Evolutionary conservation across 2,113 vertebrate genomes (phyloP).

Genomic region (Lucifuga dentata): DNA sequence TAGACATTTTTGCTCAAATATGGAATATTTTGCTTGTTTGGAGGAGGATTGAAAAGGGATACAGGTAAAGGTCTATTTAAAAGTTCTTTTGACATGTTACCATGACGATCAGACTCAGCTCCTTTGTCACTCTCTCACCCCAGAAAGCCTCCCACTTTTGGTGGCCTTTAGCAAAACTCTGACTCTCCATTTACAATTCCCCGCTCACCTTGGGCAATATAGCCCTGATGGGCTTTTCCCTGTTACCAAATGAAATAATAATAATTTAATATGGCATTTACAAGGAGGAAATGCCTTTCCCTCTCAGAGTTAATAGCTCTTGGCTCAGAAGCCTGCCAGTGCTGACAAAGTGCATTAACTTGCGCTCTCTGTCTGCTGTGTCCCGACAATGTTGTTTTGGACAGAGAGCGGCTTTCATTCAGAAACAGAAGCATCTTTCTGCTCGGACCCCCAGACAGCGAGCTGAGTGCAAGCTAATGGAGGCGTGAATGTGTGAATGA

Average conservation of each 20-base stretch:
- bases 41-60: not conserved
- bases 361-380: slow-evolving; percentile 75
- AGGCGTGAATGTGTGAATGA: slow-evolving; percentile 61
- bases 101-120: slow-evolving; percentile 35
- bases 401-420: slow-evolving; percentile 72
- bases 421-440: slow-evolving; percentile 77
- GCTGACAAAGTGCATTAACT: slow-evolving; percentile 86
- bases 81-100: not conserved
- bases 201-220: slow-evolving; percentile 72
- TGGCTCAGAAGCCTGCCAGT: slow-evolving; percentile 80
- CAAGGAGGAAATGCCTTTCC: slow-evolving; percentile 88
- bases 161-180: slow-evolving; percentile 71
- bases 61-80: not conserved
- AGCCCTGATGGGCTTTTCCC: slow-evolving; percentile 82
- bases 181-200: slow-evolving; percentile 73
- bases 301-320: slow-evolving; percentile 85
- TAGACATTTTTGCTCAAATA: too few species aligned
- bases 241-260: slow-evolving; percentile 87
- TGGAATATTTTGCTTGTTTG: too few species aligned
- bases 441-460: slow-evolving; percentile 22
- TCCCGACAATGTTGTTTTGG: slow-evolving; percentile 78
- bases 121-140: slow-evolving; percentile 36
- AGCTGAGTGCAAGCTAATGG: slow-evolving; percentile 24
- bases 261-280: slow-evolving; percentile 89
- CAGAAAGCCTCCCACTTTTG: slow-evolving; percentile 38